Evolutionary conservation across 2,888 invertebrate species (phyloP), one percentile per base, ranked within the genome.

Genomic region (Drosophila paranaensis): DNA sequence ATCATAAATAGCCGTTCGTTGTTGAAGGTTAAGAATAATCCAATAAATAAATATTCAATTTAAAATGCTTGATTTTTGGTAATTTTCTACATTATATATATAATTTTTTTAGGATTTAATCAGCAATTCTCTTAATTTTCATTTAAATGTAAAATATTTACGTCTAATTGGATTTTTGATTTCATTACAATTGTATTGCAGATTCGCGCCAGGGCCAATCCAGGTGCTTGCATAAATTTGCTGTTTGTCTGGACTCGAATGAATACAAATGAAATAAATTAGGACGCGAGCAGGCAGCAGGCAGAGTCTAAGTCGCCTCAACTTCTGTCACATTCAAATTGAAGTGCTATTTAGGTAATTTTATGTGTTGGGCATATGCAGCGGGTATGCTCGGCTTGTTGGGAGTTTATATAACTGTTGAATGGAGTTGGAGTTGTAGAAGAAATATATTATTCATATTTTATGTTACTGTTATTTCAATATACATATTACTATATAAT

Each of bases 251-350:
- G 58, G 50, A 51, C 30, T 45, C 42, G 64, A 79, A 82, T 67
- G 76, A 85, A 85, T 82, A 79, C 67, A 81, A 87, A 81, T 77
- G 51, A 70, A 83, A 81, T 77, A 64, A 87, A 81, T 87, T 77
- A 71, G 70, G 58, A 45, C 50, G 50, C 13, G 30, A 70, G 14
- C 30, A 33, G 30, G 6, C 30, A 27, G 27, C 27, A 27, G 5
- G 20, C 20, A 20, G 45, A 64, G 70, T 30, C 60, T 50, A 53
- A 66, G 42, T 16, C 30, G 35, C 25, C 33, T 13, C 45, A 55
- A 39, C 42, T 65, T 53, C 11, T 35, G 48, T 25, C 54, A 43
- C 66, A 69, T 67, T 61, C 61, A 64, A 72, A 79, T 67, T 75
- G 60, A 77, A 56, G 69, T 35, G n/a, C 20, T 42, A 30, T 45